A percentile compares a stretch with the other conserved stretches of the same genome.
phyloP scores from a whole-genome alignment of 2,888 invertebrate genomes.

The Bellardia pandia region DNA sequence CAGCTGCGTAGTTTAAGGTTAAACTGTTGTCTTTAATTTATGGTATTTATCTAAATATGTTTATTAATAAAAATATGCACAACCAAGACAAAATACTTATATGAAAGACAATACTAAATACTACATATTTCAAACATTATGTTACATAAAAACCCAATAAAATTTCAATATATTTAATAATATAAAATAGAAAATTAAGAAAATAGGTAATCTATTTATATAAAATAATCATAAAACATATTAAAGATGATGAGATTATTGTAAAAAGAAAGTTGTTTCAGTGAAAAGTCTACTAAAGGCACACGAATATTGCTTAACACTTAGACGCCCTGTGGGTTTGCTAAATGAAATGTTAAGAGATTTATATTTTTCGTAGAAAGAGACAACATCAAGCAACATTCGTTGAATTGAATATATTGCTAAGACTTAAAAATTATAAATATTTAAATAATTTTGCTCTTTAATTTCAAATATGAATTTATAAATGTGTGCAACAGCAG shows the following conservation, averaged over 20 bases:
- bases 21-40: too few species aligned
- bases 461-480: background rate
- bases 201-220: slow-evolving; percentile 28
- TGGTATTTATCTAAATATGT: too few species aligned
- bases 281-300: background rate
- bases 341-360: background rate
- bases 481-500: background rate
- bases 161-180: too few species aligned
- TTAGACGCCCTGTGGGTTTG: background rate
- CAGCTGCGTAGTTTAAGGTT: too few species aligned
- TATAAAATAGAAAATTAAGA: background rate
- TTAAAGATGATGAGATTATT: slow-evolving; percentile 29
- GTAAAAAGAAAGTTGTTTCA: background rate
- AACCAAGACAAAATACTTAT: too few species aligned
- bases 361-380: background rate
- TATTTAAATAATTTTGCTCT: slow-evolving; percentile 20
- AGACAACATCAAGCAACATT: background rate
- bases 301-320: background rate
- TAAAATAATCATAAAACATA: slow-evolving; percentile 41
- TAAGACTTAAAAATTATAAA: slow-evolving; percentile 29
- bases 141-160: background rate
- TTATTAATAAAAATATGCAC: too few species aligned
- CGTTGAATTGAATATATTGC: slow-evolving; percentile 8
- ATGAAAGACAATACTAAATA: too few species aligned
- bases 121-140: background rate